These are phyloP conservation scores for Metridium senile DNA, from an alignment of 92 coral and sea anemone genomes.

Conservation along the genomic window DNA sequence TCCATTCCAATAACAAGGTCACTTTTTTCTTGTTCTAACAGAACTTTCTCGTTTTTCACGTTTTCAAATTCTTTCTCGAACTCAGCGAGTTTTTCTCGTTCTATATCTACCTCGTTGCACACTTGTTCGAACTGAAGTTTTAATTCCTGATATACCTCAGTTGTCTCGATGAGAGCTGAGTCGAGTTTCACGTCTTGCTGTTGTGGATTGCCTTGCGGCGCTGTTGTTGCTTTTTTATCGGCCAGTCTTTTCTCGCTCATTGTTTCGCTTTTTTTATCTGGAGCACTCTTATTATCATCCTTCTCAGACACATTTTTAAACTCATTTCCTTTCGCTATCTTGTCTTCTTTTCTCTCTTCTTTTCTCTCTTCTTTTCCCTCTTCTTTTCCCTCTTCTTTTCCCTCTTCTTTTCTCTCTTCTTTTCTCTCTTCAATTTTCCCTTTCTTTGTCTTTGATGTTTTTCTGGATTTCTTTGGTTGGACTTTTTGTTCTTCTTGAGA, in stretches of 20 bases:
- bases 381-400: background rate
- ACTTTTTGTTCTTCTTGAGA: slow-evolving; percentile 15
- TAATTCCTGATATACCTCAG: slow-evolving; percentile 44
- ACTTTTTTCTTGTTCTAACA: slow-evolving; percentile 69
- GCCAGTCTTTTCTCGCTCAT: background rate
- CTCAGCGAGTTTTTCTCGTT: slow-evolving; percentile 67
- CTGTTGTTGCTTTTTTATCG: background rate
- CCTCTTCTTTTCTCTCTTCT: background rate
- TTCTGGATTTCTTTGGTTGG: background rate
- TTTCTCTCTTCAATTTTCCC: background rate
- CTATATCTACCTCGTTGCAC: slow-evolving; percentile 63
- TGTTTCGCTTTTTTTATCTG: background rate
- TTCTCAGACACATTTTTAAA: background rate
- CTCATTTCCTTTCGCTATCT: background rate
- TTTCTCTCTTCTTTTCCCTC: background rate
- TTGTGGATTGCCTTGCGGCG: background rate
- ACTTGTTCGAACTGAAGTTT: slow-evolving; percentile 49
- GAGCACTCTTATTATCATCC: background rate
- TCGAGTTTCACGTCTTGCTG: background rate
- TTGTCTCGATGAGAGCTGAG: slow-evolving; percentile 7
- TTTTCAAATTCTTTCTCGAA: slow-evolving; percentile 53
- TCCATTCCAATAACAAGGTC: slow-evolving; percentile 75
- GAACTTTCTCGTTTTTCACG: slow-evolving; percentile 62
- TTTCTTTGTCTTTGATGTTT: background rate
- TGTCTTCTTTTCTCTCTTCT: slow-evolving; percentile 21